These are phyloP conservation scores for Pangasianodon gigas DNA, from an alignment of 2,113 vertebrate genomes.

Conservation along the genomic window DNA sequence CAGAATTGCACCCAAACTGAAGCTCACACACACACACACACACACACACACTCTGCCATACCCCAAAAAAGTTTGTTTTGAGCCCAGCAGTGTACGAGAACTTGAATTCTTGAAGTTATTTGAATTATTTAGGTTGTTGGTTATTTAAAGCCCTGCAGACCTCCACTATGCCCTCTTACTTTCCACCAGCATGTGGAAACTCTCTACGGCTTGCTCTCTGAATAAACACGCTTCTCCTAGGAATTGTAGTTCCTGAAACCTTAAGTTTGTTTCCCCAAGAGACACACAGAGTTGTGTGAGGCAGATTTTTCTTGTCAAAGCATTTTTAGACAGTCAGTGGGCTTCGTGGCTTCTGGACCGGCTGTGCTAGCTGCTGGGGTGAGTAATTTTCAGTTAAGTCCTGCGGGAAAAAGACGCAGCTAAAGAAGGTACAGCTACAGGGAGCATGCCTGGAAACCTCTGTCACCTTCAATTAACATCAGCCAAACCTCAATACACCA, in stretches of 20 bases:
- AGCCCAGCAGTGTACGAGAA: background rate
- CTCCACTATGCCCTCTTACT: background rate
- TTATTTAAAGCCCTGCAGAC: conserved; percentile 21
- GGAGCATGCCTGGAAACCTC: background rate
- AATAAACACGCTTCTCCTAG: conserved; percentile 8
- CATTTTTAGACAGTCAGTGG: background rate
- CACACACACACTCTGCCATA: background rate
- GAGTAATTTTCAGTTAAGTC: conserved; percentile 9
- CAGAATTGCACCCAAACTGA: conserved; percentile 33
- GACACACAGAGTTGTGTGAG: conserved; percentile 10
- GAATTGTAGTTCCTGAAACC: conserved; percentile 23
- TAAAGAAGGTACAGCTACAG: conserved; percentile 22
- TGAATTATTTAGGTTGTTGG: conserved; percentile 20
- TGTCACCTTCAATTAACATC: conserved; percentile 34
- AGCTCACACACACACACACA: conserved; percentile 1
- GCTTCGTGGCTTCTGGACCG: background rate
- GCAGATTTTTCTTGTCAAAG: background rate
- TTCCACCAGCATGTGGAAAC: background rate
- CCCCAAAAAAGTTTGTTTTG: background rate
- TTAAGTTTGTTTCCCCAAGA: conserved; percentile 4
- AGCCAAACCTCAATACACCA: conserved; percentile 6
- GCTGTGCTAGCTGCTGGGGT: conserved; percentile 21
- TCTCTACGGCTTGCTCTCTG: background rate
- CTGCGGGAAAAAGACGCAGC: background rate
- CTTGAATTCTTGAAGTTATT: background rate